A percentile compares a stretch with the other conserved stretches of the same genome.
Evolutionary conservation across 2,888 invertebrate genomes (phyloP).

Genomic region (Chrysodeixis includens): DNA sequence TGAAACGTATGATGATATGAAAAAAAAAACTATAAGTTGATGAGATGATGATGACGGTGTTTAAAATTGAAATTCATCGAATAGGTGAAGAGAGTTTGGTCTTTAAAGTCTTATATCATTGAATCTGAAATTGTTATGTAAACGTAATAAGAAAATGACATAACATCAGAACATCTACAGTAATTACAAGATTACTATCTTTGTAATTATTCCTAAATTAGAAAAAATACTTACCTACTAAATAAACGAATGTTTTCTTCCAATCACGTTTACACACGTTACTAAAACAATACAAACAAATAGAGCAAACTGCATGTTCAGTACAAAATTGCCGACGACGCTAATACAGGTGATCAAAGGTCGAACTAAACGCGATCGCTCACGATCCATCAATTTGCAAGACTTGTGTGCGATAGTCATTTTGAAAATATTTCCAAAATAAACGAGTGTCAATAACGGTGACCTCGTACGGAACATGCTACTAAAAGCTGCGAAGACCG

Average conservation of each 20-base stretch:
- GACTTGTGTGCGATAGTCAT: conserved; percentile 20
- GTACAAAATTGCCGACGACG: neutral
- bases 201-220: too few relatives aligned
- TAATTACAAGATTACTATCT: too few relatives aligned
- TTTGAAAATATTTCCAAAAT: conserved; percentile 34
- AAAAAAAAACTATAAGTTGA: neutral
- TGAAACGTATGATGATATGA: neutral
- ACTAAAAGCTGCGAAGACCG: neutral
- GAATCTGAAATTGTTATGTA: too few relatives aligned
- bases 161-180: too few relatives aligned
- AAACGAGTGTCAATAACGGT: conserved; percentile 31
- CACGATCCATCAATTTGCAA: conserved; percentile 51
- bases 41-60: too few relatives aligned
- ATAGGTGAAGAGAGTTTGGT: too few relatives aligned
- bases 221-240: too few relatives aligned
- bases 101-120: too few relatives aligned
- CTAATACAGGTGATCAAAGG: conserved; percentile 28
- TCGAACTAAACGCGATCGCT: conserved; percentile 16
- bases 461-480: conserved; percentile 21
- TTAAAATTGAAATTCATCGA: too few relatives aligned
- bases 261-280: neutral
- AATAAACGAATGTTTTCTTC: too few relatives aligned
- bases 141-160: too few relatives aligned
- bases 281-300: neutral
- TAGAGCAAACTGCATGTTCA: neutral